These are phyloP conservation scores for Macrotus californicus DNA, from an alignment of 2,113 vertebrate species.

Conservation along the genomic window DNA sequence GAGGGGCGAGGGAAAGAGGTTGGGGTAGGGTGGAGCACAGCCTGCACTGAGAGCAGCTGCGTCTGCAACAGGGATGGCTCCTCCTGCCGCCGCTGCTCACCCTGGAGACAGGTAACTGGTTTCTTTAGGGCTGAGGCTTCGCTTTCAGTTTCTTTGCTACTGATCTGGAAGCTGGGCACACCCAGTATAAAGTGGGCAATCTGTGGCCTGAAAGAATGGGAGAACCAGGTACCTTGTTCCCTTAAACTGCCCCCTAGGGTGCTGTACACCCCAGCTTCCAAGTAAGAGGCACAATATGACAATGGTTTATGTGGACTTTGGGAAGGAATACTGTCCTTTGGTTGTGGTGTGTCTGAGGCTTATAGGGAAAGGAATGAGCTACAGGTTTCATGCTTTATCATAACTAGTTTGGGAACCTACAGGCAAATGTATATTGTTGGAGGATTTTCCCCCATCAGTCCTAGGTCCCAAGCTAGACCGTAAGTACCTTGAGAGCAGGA, in stretches of 20 bases:
- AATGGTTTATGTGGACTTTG: accelerated
- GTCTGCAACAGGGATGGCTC: not conserved
- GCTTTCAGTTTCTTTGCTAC: not conserved
- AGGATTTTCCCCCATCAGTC: not conserved
- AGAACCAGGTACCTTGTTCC: not conserved
- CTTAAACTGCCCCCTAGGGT: not conserved
- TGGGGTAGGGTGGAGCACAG: not conserved
- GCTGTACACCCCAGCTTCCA: not conserved
- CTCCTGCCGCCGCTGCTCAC: too few relatives aligned
- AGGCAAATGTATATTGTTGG: not conserved
- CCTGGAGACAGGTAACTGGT: not conserved
- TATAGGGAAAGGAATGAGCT: not conserved
- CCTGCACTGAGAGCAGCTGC: not conserved
- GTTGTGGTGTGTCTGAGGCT: not conserved
- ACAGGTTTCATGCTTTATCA: not conserved
- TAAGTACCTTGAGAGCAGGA: not conserved
- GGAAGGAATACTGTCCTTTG: not conserved
- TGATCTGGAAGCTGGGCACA: not conserved
- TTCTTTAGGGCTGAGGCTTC: accelerated
- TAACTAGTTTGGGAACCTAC: not conserved
- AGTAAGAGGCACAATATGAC: not conserved
- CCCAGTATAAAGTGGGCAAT: too few relatives aligned
- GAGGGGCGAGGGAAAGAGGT: slow-evolving; percentile 17
- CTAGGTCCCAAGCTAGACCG: not conserved
- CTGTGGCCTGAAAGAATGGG: not conserved